These are phyloP conservation scores for Vimba vimba DNA, from an alignment of 2,113 vertebrate genomes.

Conservation along the genomic window DNA sequence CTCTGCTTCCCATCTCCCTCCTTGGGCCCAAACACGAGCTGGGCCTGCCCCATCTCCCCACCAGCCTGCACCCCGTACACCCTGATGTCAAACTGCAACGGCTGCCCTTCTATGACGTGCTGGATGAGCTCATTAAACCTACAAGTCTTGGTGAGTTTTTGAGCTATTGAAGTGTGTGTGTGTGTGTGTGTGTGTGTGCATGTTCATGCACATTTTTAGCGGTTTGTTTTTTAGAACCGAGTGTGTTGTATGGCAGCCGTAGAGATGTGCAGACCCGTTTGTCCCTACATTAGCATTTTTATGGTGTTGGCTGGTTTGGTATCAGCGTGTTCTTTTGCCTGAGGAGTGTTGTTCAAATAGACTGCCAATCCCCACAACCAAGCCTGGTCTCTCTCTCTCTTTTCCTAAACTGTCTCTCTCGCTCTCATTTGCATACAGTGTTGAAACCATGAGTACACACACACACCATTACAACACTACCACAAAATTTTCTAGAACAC, in stretches of 20 bases:
- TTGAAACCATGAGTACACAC: slow-evolving; percentile 47
- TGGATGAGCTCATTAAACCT: slow-evolving; percentile 98
- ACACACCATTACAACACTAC: slow-evolving; percentile 36
- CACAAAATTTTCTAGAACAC: background rate
- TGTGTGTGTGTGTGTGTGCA: no score
- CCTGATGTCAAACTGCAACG: slow-evolving; percentile 98
- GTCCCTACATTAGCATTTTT: slow-evolving; percentile 79
- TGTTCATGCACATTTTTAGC: background rate
- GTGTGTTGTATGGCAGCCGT: slow-evolving; percentile 53
- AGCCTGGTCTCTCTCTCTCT: slow-evolving; percentile 19
- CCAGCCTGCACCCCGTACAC: slow-evolving; percentile 93
- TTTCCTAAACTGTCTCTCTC: slow-evolving; percentile 7
- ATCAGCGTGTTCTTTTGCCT: slow-evolving; percentile 45
- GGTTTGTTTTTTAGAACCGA: background rate
- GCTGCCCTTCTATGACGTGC: slow-evolving; percentile 95
- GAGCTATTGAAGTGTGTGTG: background rate
- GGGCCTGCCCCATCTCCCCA: slow-evolving; percentile 90
- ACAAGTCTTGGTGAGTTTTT: slow-evolving; percentile 91
- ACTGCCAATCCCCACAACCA: slow-evolving; percentile 49
- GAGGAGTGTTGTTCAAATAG: slow-evolving; percentile 41
- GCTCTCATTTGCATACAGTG: slow-evolving; percentile 48
- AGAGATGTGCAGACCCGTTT: slow-evolving; percentile 69
- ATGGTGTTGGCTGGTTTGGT: slow-evolving; percentile 65
- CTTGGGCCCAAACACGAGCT: slow-evolving; percentile 97
- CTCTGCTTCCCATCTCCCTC: slow-evolving; percentile 91